A percentile compares a stretch with the other conserved stretches of the same genome.
Evolutionary conservation across 2,797 vertebrate genomes (phyloP).

Genomic region (Micrastur ruficollis): DNA sequence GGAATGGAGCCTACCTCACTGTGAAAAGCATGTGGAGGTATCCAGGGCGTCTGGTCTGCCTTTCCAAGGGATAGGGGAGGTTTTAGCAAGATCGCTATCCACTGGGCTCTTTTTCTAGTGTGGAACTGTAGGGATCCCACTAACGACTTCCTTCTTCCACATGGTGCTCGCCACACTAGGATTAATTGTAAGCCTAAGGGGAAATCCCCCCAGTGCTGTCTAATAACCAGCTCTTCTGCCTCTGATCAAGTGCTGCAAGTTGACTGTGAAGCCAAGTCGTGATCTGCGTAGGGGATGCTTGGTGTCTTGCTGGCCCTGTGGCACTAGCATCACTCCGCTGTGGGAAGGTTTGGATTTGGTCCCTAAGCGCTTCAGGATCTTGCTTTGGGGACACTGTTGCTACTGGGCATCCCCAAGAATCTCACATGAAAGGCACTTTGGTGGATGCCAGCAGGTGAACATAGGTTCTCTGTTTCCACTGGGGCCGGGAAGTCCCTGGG

Average conservation of each 20-base stretch:
- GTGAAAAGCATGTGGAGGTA: background rate
- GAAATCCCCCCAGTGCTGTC: background rate
- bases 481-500: background rate
- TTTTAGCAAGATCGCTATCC: background rate
- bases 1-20: background rate
- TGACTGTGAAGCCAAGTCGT: background rate
- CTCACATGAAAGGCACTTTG: background rate
- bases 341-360: background rate
- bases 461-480: background rate
- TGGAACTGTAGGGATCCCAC: background rate
- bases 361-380: fast-evolving
- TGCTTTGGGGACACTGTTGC: background rate
- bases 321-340: background rate
- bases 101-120: background rate
- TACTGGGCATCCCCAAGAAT: background rate
- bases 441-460: background rate
- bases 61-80: background rate
- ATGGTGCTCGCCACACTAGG: background rate
- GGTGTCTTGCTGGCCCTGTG: background rate
- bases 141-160: background rate
- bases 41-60: background rate
- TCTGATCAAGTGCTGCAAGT: background rate
- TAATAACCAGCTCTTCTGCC: background rate
- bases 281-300: background rate
- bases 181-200: background rate